Percentiles rank a stretch among this genome's conserved stretches.
These are phyloP conservation scores for Heliopora coerulea DNA, from an alignment of 92 coral and sea anemone genomes.

Conservation along the genomic window DNA sequence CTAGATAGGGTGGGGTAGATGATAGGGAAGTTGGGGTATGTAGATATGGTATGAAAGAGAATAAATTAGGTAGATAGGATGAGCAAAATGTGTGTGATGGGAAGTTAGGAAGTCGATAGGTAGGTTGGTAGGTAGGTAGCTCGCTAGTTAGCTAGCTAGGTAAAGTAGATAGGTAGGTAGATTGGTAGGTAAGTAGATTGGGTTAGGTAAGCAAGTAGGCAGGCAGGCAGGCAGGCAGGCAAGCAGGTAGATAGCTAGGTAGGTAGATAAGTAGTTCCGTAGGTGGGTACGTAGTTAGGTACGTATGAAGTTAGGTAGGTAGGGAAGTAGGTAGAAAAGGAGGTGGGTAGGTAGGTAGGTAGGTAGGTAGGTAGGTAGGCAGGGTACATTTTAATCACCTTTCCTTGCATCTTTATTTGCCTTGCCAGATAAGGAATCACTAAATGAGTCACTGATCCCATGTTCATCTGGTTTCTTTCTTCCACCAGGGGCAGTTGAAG, in stretches of 20 bases:
- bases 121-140: neutral
- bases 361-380: neutral
- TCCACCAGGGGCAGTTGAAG: conserved; percentile 83
- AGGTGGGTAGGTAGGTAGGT: neutral
- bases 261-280: neutral
- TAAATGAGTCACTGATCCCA: conserved; percentile 4
- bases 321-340: neutral
- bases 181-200: too few species aligned
- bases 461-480: conserved; percentile 48
- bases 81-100: too few species aligned
- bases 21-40: too few species aligned
- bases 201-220: neutral
- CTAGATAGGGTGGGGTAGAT: neutral
- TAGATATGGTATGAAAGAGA: too few species aligned
- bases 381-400: too few species aligned
- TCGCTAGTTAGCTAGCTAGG: too few species aligned
- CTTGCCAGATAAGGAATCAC: conserved; percentile 5
- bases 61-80: too few species aligned
- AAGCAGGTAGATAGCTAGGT: neutral
- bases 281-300: neutral
- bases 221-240: neutral
- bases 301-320: neutral
- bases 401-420: neutral
- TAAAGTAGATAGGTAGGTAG: too few species aligned
- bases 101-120: neutral